Conservation (phyloP, 2,113 vertebrate genomes). For the Petromus typicus region DNA sequence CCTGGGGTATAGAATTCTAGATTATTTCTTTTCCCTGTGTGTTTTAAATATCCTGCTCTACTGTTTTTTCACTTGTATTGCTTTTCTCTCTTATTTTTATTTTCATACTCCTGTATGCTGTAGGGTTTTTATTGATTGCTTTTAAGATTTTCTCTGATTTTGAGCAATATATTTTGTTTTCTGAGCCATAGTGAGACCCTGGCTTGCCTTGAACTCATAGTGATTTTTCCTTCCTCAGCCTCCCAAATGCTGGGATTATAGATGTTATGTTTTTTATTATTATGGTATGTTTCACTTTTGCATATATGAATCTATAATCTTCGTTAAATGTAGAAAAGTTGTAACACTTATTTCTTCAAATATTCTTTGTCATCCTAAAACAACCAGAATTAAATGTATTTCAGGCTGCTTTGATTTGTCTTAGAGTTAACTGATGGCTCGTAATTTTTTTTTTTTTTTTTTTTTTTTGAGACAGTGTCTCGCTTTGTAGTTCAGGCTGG, state of each 20-base stretch:
- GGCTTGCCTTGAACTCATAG: neutral
- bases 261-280: neutral
- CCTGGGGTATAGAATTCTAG: neutral
- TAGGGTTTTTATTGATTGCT: neutral
- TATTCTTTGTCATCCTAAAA: neutral
- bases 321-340: neutral
- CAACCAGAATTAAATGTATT: neutral
- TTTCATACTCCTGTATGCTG: neutral
- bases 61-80: neutral
- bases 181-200: neutral
- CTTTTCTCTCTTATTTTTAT: neutral
- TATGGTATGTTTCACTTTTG: neutral
- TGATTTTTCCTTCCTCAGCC: neutral
- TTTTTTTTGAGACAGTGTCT: too few species aligned
- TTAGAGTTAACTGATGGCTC: neutral
- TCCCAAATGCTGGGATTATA: neutral
- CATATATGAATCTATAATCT: neutral
- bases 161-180: neutral
- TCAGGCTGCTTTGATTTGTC: neutral
- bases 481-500: too few species aligned
- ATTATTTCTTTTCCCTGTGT: neutral
- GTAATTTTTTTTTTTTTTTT: slow-evolving; percentile 36
- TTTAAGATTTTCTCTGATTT: neutral
- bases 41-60: neutral
- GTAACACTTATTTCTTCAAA: slow-evolving; percentile 2